A percentile compares a stretch with the other conserved stretches of the same genome.
These are phyloP conservation scores for Sarcophaga variegata DNA, from an alignment of 2,888 invertebrate genomes.

Conservation along the genomic window DNA sequence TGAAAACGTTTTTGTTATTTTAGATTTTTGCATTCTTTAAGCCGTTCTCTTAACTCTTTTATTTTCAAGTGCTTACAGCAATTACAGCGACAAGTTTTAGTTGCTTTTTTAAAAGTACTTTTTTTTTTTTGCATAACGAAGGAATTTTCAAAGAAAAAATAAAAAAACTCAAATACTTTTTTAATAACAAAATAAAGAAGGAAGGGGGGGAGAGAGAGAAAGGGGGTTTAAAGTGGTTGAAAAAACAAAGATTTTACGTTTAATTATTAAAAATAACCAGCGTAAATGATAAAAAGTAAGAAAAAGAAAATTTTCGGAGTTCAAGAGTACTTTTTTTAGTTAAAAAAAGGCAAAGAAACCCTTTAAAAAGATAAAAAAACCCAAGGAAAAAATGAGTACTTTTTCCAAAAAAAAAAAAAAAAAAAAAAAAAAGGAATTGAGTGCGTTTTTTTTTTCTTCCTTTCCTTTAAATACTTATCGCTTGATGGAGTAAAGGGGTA, in stretches of 20 bases:
- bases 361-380: not conserved
- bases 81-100: not conserved
- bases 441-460: not conserved
- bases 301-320: not conserved
- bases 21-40: not conserved
- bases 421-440: slow-evolving; percentile 12
- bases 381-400: not conserved
- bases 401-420: not conserved
- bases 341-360: slow-evolving; percentile 31
- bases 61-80: not conserved
- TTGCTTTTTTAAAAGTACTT: not conserved
- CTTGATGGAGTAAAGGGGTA: slow-evolving; percentile 69
- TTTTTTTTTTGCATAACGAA: not conserved
- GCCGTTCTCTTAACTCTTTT: not conserved
- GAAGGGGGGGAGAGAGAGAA: not conserved
- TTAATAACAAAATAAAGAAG: too few species aligned
- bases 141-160: not conserved
- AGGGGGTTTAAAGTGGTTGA: not conserved
- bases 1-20: not conserved
- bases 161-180: not conserved
- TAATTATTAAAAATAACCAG: slow-evolving; percentile 54
- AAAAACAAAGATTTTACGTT: slow-evolving; percentile 31
- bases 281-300: not conserved
- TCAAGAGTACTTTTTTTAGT: not conserved
- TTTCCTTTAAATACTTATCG: not conserved